Evolutionary conservation across 64 coral and sea anemone species (phyloP).

Genomic region (Anthopleura sola): DNA sequence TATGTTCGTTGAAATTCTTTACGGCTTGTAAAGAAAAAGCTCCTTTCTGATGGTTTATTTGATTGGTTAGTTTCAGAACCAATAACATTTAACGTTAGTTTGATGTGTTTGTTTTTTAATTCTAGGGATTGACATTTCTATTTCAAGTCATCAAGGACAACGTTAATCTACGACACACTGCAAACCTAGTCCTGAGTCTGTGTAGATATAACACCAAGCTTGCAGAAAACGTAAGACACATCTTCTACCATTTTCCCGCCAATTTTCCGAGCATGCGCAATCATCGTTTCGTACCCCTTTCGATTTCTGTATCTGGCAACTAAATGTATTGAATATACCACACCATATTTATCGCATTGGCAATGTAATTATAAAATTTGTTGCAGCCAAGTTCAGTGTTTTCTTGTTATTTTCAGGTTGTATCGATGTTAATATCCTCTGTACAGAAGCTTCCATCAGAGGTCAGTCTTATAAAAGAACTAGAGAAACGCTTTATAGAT

Average conservation of each 20-base stretch:
- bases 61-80: neutral
- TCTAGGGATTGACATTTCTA: constrained; percentile 93
- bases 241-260: neutral
- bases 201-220: constrained; percentile 88
- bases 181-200: constrained; percentile 88
- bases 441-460: constrained; percentile 93
- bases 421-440: constrained; percentile 90
- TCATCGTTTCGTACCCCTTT: no score
- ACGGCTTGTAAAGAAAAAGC: no score
- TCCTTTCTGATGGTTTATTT: no score
- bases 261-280: no score
- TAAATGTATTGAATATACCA: no score
- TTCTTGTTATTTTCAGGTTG: constrained; percentile 44
- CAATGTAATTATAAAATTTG: no score
- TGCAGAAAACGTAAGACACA: constrained; percentile 81
- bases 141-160: constrained; percentile 93
- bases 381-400: neutral
- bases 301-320: no score
- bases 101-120: no score
- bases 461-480: constrained; percentile 33
- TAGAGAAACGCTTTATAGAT: neutral
- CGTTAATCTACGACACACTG: constrained; percentile 87
- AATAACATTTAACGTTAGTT: neutral
- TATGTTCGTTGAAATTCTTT: no score
- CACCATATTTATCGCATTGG: no score